Base-by-base conservation (phyloP, 2,888 invertebrate species). In the Antheraea yamamai region DNA sequence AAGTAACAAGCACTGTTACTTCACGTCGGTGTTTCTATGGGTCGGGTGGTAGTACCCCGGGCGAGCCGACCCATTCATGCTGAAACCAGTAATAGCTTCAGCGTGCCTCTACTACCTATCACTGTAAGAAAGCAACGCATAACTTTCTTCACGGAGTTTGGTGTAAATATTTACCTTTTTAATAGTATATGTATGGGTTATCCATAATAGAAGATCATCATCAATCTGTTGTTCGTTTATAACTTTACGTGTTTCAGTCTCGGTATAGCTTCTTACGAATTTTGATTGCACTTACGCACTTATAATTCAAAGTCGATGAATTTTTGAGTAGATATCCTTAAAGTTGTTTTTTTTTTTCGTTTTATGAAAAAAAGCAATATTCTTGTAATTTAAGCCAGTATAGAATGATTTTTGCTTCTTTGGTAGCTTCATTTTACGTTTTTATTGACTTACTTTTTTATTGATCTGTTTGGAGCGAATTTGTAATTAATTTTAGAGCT, bases 131-230 rank as follows among this genome's bases (percentile, higher is more conserved):
- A n/a, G n/a, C 39, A 35, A 6, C 14, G 20, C n/a, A 30, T 12
- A 30, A 66, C 14, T 66, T 66, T 30, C 66, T 66, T 18, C 35
- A 64, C 26, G 20, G 39, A 39, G 20, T 70, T 39, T 39, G 12
- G 35, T 70, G 68, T 70, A 35, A 70, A 39, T 70, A 70, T 70
- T 70, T 70, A 70, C 68, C 39, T 70, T 70, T 70, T 18, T 18
- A 20, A 39, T 70, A 70, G 7, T 39, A 39, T 39, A 20, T 39
- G 68, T 70, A 23, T 64, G 35, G 4, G 7, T 70, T 70, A 39
- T 70, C 6, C 20, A 39, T 39, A 70, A 68, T 8, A 35, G 18
- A 70, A 39, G 68, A 35, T 18, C 10, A 2, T 12, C 39, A 20
- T 70, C 39, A 70, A 35, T 70, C 68, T 39, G 20, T 39, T n/a